A percentile compares a stretch with the other conserved stretches of the same genome.
These are phyloP conservation scores for Protosalanx chinensis DNA, from an alignment of 2,797 vertebrate genomes.

Conservation along the genomic window DNA sequence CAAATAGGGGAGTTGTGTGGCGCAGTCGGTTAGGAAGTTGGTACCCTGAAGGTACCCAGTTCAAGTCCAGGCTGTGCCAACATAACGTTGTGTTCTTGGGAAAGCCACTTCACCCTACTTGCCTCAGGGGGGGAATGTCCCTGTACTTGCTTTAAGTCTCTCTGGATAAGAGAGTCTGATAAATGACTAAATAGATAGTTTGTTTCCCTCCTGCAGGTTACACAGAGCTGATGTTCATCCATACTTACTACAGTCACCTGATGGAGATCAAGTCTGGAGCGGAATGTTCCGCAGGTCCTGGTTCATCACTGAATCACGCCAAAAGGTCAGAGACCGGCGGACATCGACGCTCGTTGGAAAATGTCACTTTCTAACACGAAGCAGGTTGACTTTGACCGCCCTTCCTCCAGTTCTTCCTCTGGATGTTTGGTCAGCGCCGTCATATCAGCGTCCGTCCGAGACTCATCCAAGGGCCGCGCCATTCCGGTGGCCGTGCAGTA, in stretches of 20 bases:
- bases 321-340: constrained; percentile 14
- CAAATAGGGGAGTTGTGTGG: too few species aligned
- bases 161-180: neutral
- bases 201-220: constrained; percentile 56
- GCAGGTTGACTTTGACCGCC: too few species aligned
- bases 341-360: neutral
- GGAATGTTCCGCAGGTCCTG: constrained; percentile 26
- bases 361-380: neutral
- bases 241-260: constrained; percentile 71
- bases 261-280: constrained; percentile 55
- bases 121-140: too few species aligned
- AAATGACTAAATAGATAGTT: constrained; percentile 1
- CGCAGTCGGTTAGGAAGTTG: too few species aligned
- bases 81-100: too few species aligned
- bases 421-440: constrained; percentile 69
- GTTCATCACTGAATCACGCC: neutral
- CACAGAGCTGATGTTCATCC: constrained; percentile 73
- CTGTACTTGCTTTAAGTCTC: too few species aligned
- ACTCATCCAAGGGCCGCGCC: constrained; percentile 54
- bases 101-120: too few species aligned
- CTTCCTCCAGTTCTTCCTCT: constrained; percentile 39
- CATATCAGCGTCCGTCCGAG: constrained; percentile 73
- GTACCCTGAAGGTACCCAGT: too few species aligned
- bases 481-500: constrained; percentile 73
- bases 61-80: too few species aligned